Base-by-base conservation (phyloP, 2,113 vertebrate species). In the Tragelaphus buxtoni region DNA sequence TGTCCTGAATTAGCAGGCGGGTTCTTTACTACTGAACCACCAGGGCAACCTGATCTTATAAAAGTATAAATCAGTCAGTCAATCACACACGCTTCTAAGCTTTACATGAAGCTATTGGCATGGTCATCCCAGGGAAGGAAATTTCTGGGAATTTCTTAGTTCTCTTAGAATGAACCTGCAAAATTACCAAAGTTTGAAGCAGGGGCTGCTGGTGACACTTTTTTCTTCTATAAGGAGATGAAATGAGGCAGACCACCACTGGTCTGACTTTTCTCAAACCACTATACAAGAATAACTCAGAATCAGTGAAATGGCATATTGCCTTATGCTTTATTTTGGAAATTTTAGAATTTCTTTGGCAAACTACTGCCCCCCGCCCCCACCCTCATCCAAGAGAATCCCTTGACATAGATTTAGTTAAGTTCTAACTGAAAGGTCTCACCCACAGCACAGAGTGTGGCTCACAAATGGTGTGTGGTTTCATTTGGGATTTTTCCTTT, bases 311-410 rank as follows among this genome's bases (percentile, higher is more conserved):
- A 49, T 16, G 4, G 30, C 47, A 88, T 72, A 97, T 63, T 55
- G 69, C 56, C 85, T 86, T 81, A 45, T 92, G 53, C 61, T 88
- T 97, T 97, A 88, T 85, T 97, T 94, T 30, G 77, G 80, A 35
- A 84, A 92, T 90, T 92, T 93, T 79, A 84, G 76, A 91, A 90
- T 81, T 56, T 94, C 16, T 95, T 90, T 84, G 45, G 95, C 76
- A 90, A 93, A 55, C 60, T 80, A 8, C 26, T 53, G n/a, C 3
- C 9, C 2, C 0, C 35, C 35, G 35, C 35, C 39, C 42, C 4
- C 2, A 1, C 0, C 0, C 0, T 4, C 45, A 4, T 53, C 55
- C 74, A 82, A 12, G 76, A 97, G 88, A 93, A 56, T 55, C 53
- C 61, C 81, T 94, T 93, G 91, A 90, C 87, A 65, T 80, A 95